Conservation (phyloP, 2,113 vertebrate genomes). For the Rhea pennata region DNA sequence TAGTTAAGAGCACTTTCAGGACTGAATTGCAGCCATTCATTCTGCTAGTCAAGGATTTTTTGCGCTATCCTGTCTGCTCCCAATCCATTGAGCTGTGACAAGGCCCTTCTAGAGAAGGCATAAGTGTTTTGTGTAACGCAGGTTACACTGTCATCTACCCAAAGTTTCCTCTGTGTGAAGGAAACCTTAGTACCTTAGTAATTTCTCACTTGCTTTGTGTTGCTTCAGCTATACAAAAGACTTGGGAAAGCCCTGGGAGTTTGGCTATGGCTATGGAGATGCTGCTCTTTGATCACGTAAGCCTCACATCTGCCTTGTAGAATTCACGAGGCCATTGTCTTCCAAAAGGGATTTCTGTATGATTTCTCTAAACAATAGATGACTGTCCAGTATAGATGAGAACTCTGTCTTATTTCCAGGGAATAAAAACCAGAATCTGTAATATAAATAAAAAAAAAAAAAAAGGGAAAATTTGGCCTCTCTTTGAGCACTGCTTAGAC, state of each 20-base stretch:
- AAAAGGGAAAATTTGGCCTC: background rate
- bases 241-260: background rate
- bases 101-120: background rate
- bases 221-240: constrained; percentile 9
- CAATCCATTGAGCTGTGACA: background rate
- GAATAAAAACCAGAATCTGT: background rate
- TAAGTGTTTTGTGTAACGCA: background rate
- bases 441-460: background rate
- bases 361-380: background rate
- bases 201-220: background rate
- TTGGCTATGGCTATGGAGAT: background rate
- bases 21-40: background rate
- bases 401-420: background rate
- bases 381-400: background rate
- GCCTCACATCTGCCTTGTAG: background rate
- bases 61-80: background rate
- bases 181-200: background rate
- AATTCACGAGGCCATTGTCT: background rate
- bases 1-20: background rate
- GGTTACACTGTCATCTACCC: background rate
- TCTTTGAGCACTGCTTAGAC: background rate
- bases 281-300: background rate
- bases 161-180: background rate
- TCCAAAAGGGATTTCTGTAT: background rate
- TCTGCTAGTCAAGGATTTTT: background rate